Evolutionary conservation across 1,140 invertebrate species (phyloP).

Genomic region (Zeugodacus cucurbitae): DNA sequence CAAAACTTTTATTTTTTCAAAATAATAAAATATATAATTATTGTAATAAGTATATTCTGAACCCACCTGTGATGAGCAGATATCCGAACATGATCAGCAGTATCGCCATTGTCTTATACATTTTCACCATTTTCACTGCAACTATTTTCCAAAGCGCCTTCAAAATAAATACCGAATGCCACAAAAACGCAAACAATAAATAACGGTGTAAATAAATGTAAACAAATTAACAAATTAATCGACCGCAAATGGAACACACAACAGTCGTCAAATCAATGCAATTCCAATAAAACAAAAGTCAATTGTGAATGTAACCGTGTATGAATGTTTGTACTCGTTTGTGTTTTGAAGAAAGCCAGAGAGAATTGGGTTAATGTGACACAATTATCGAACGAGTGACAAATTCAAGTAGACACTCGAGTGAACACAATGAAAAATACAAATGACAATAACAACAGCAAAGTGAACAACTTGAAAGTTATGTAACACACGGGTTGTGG

Average conservation of each 20-base stretch:
- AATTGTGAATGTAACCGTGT: background rate
- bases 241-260: background rate
- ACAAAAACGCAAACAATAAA: background rate
- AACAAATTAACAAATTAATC: constrained; percentile 11
- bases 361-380: constrained; percentile 32
- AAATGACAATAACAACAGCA: background rate
- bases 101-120: constrained; percentile 45
- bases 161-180: background rate
- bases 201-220: background rate
- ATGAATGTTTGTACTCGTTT: background rate
- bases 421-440: background rate
- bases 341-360: background rate
- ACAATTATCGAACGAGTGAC: constrained; percentile 18
- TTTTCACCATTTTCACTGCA: background rate
- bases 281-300: background rate
- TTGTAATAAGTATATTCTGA: background rate
- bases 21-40: background rate
- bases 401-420: constrained; percentile 11
- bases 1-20: background rate
- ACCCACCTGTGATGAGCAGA: constrained; percentile 59
- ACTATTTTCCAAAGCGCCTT: background rate
- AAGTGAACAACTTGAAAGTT: constrained; percentile 21
- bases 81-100: constrained; percentile 62
- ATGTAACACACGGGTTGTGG: constrained; percentile 16
- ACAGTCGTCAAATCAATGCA: background rate